phyloP scores from a whole-genome alignment of 1,140 invertebrate genomes.

The Anoplophora glabripennis region DNA sequence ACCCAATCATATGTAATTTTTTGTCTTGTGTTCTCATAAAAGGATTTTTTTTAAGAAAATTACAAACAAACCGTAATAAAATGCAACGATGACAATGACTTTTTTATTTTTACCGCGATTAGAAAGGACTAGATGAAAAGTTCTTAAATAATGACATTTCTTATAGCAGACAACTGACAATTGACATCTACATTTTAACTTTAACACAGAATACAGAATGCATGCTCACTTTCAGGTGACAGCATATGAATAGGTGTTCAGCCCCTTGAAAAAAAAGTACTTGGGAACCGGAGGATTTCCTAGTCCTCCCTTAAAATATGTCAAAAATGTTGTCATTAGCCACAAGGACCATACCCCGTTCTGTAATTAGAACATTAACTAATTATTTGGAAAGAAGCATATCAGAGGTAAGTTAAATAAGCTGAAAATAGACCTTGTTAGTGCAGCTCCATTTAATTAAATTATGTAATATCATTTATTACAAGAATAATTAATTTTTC shows the following conservation, averaged over 20 bases:
- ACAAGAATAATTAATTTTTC: not conserved
- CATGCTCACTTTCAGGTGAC: not conserved
- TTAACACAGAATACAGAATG: too few species aligned
- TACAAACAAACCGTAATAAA: too few species aligned
- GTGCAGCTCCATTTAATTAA: slow-evolving; percentile 21
- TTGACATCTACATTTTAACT: too few species aligned
- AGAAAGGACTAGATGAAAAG: too few species aligned
- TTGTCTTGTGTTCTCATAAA: too few species aligned
- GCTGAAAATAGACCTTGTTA: slow-evolving; percentile 12
- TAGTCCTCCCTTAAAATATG: slow-evolving; percentile 25
- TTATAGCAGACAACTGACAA: too few species aligned
- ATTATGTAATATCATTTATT: slow-evolving; percentile 12
- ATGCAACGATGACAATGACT: too few species aligned
- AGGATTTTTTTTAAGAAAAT: too few species aligned
- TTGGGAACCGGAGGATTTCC: not conserved
- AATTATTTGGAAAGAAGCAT: slow-evolving; percentile 42
- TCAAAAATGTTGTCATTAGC: slow-evolving; percentile 45
- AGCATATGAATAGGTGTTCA: not conserved
- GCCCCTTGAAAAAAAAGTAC: not conserved
- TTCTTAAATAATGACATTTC: too few species aligned
- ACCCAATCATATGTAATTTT: too few species aligned
- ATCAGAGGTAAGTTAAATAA: slow-evolving; percentile 40
- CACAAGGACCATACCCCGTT: slow-evolving; percentile 41
- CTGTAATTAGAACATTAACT: slow-evolving; percentile 39
- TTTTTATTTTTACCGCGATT: too few species aligned